These are phyloP conservation scores for Phrynocephalus vlangalii DNA, from an alignment of 2,797 vertebrate species.

Conservation along the genomic window DNA sequence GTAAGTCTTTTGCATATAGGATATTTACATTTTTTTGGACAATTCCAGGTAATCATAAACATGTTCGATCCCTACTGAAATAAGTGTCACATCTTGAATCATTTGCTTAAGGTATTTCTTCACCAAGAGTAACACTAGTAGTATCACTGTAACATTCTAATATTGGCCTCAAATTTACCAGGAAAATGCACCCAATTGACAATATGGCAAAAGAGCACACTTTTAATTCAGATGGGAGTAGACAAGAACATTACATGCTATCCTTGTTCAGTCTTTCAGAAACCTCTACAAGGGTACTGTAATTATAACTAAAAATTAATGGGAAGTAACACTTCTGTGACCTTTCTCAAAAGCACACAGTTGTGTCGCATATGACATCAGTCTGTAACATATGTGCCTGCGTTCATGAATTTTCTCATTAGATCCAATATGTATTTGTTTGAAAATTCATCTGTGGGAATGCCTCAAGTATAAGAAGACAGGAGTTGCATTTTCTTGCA, in stretches of 20 bases:
- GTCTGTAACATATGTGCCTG: background rate
- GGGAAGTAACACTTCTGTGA: background rate
- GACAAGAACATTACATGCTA: background rate
- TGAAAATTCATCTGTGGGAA: background rate
- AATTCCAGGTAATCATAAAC: background rate
- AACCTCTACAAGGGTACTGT: background rate
- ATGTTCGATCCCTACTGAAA: background rate
- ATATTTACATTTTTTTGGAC: background rate
- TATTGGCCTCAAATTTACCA: background rate
- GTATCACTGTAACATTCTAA: background rate
- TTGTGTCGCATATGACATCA: too few species aligned
- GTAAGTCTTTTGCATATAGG: background rate
- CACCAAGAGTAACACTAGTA: background rate
- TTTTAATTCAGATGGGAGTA: background rate
- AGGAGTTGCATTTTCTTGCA: too few species aligned
- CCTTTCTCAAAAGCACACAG: background rate
- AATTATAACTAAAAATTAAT: background rate
- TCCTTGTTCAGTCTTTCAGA: background rate
- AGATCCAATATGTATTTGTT: background rate
- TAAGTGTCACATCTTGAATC: background rate
- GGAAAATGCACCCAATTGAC: background rate
- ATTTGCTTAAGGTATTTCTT: background rate
- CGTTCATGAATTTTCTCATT: background rate
- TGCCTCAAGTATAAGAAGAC: background rate
- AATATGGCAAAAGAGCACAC: background rate